These are phyloP conservation scores for Myotis planiceps DNA, from an alignment of 2,797 vertebrate genomes.

Conservation along the genomic window DNA sequence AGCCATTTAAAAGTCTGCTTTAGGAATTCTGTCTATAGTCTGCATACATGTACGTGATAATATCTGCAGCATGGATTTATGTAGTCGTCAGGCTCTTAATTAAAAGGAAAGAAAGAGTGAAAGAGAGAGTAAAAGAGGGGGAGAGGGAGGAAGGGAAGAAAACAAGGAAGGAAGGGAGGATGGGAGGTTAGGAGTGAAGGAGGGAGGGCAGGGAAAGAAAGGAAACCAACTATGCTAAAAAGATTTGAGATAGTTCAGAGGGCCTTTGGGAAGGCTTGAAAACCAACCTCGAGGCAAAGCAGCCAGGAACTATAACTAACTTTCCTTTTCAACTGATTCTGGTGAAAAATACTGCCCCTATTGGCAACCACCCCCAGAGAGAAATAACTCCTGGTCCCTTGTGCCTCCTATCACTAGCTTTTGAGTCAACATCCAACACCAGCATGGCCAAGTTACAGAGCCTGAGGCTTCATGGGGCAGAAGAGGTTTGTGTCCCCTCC, in stretches of 20 bases:
- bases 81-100: background rate
- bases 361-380: background rate
- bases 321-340: background rate
- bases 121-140: background rate
- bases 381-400: background rate
- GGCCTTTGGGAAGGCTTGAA: background rate
- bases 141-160: background rate
- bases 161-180: accelerated
- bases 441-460: background rate
- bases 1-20: constrained; percentile 25
- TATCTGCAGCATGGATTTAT: background rate
- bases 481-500: background rate
- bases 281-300: background rate
- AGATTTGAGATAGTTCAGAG: background rate
- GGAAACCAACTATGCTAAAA: background rate
- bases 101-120: background rate
- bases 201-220: background rate
- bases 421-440: background rate
- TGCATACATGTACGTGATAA: background rate
- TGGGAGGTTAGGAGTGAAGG: too few relatives aligned
- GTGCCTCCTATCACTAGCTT: background rate
- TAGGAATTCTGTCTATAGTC: background rate
- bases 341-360: background rate
- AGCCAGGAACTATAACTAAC: background rate
- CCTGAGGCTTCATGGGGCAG: too few relatives aligned